Base-by-base conservation (phyloP, 2,888 invertebrate species). In the Xanthia togata region DNA sequence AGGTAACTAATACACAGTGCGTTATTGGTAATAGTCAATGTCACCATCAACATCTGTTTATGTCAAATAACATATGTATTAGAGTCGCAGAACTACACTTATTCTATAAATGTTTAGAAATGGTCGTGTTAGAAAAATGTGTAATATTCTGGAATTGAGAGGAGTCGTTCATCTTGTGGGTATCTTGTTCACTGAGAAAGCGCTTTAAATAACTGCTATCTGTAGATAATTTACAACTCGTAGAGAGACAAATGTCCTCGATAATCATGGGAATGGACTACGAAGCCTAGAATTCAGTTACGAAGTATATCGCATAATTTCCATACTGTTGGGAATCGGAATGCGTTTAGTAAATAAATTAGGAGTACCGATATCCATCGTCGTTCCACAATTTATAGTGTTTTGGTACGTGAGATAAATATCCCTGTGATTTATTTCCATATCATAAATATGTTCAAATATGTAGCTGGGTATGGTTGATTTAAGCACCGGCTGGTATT, bases 311-410 rank as follows among this genome's bases (percentile, higher is more conserved):
- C 55, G 67, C 70, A 81, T 79, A 64, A 86, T 79, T 79, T 78
- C 72, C 65, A 80, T 78, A 70, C 65, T 55, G 62, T 70, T 79
- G n/a, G 69, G 70, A 82, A 78, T 76, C 23, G 79, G 82, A 83
- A 84, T 84, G 79, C 78, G 67, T 84, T 82, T 80, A 75, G 74
- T 82, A 70, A 83, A 85, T 83, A 79, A 79, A 78, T 84, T 76
- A 80, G 75, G 65, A 75, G 71, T 70, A 83, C 74, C 67, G 82
- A 86, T 80, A 85, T 82, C 69, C 70, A 83, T 82, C 76, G 83
- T 78, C 72, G 55, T 70, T 70, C 38, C 14, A 60, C 23, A 69
- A 87, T 82, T 87, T 87, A 84, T 84, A 74, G 64, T 84, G 74
- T 86, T 86, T 85, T 76, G 64, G 57, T 86, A 53, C 71, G 68